Evolutionary conservation across 2,797 vertebrate species (phyloP), one percentile per base, ranked within the genome.

Genomic region (Crocodylus rhombifer): DNA sequence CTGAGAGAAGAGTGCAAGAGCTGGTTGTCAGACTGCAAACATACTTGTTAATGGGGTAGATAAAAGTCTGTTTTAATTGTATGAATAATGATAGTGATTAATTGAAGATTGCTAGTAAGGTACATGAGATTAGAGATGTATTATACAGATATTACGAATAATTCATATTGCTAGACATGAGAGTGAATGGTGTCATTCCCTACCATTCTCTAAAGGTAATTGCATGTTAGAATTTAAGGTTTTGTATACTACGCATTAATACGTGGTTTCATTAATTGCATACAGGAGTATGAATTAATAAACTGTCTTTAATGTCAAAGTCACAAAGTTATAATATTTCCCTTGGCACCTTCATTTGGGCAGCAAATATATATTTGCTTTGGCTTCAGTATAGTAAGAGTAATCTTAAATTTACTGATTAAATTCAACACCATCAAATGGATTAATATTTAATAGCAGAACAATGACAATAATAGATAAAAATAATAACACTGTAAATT

Each of bases 101-200:
- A 84, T 75, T 95, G 79, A 95, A 91, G 83, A 87, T 94, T 93
- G 76, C 87, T 93, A 77, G 26, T 86, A 88, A 96, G 78, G 91
- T 96, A 88, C 28, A 36, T 75, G 82, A 95, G 71, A 78, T 93
- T 97, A 94, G 79, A 84, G 23, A 51, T 84, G 80, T 95, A 61
- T 96, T 93, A 95, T 93, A 79, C 62, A 95, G 88, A 21, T 74
- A 56, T 65, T 92, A 82, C 97, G 87, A 97, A 97, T 97, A 93
- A 96, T 97, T 97, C 84, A 95, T 97, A 82, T 97, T 10, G 15
- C 96, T 96, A 97, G 84, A 89, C 65, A 90, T 5, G 4, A 91
- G 25, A 61, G 14, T 36, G 75, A 87, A 82, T 73, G 81, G 51
- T 87, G 57, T 92, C 80, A 84, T 96, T 97, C 92, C 96, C 92